Conservation (phyloP, 1,140 invertebrate genomes). For the Drosophila teissieri region DNA sequence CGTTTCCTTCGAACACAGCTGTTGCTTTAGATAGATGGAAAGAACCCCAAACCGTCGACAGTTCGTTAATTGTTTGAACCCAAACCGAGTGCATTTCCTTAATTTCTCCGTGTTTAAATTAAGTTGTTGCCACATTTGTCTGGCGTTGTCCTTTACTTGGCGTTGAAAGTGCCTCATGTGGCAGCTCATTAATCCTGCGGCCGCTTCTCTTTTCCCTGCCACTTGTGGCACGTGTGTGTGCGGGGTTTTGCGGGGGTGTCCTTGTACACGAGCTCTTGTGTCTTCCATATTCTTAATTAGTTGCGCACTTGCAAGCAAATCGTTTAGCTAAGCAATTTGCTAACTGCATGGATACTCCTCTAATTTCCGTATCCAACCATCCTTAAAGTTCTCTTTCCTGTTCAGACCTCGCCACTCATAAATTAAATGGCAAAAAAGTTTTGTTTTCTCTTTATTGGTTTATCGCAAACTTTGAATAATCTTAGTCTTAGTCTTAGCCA, state of each 20-base stretch:
- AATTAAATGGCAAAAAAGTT: conserved; percentile 38
- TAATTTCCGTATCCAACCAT: conserved; percentile 11
- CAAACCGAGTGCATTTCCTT: conserved; percentile 30
- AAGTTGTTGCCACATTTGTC: conserved; percentile 53
- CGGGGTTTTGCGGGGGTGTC: conserved; percentile 3
- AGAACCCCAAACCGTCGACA: conserved; percentile 51
- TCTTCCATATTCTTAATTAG: conserved; percentile 43
- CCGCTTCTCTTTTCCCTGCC: conserved; percentile 24
- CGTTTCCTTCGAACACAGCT: conserved; percentile 45
- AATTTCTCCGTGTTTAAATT: conserved; percentile 36
- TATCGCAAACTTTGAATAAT: conserved; percentile 49
- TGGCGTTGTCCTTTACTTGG: conserved; percentile 5
- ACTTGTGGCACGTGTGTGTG: conserved; percentile 45
- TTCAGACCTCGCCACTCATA: background rate
- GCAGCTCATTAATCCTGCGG: conserved; percentile 70
- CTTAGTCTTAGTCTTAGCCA: background rate
- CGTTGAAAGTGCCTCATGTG: conserved; percentile 50
- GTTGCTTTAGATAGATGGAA: background rate
- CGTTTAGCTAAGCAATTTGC: conserved; percentile 43
- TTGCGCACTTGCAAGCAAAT: conserved; percentile 50
- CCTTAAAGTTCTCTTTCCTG: background rate
- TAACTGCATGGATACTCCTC: conserved; percentile 38
- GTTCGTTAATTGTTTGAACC: conserved; percentile 65
- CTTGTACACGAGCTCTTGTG: conserved; percentile 31
- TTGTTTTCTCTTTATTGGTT: conserved; percentile 29